Evolutionary conservation across 2,797 vertebrate genomes (phyloP).

Genomic region (Apogon hyalosoma): DNA sequence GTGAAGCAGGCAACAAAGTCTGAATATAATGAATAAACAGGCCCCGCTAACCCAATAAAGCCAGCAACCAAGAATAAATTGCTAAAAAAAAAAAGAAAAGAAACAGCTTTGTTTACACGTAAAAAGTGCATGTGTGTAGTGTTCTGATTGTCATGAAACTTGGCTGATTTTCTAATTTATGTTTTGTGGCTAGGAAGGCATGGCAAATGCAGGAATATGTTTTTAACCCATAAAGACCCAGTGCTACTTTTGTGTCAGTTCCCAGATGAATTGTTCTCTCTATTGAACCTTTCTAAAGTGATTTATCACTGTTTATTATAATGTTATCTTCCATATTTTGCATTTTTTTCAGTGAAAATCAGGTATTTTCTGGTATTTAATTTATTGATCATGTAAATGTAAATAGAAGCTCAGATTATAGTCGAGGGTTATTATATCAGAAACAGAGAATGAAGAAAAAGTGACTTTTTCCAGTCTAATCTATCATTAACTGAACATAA

Average conservation of each 20-base stretch:
- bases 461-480: too few relatives aligned
- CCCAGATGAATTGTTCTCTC: too few relatives aligned
- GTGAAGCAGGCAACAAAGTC: background rate
- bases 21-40: background rate
- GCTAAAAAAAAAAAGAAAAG: background rate
- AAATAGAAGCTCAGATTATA: too few relatives aligned
- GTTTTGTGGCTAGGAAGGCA: slow-evolving; percentile 1
- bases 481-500: too few relatives aligned
- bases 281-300: too few relatives aligned
- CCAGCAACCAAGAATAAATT: background rate
- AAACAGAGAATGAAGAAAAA: too few relatives aligned
- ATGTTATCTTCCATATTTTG: too few relatives aligned
- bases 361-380: background rate
- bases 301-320: too few relatives aligned
- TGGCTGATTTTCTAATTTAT: slow-evolving; percentile 4
- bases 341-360: too few relatives aligned
- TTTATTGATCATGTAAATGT: too few relatives aligned
- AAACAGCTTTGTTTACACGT: background rate
- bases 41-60: background rate
- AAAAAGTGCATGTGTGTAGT: background rate
- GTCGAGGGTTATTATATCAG: too few relatives aligned
- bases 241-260: too few relatives aligned
- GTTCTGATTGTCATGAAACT: background rate
- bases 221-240: background rate
- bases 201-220: slow-evolving; percentile 7